These are phyloP conservation scores for Columba janthina DNA, from an alignment of 2,113 vertebrate genomes.

Conservation along the genomic window DNA sequence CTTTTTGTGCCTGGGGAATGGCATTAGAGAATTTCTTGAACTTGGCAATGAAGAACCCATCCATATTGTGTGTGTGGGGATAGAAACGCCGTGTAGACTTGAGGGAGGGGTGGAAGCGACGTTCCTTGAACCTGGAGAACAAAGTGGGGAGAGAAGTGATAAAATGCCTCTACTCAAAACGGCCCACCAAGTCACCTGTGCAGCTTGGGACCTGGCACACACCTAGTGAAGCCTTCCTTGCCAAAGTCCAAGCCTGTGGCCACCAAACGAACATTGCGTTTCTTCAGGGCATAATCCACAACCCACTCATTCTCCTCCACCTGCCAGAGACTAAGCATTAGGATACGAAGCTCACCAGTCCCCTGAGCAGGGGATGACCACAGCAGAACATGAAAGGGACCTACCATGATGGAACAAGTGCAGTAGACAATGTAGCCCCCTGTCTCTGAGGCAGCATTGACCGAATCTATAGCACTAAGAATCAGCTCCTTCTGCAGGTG, in stretches of 20 bases:
- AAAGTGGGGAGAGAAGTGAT: not conserved
- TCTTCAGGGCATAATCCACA: constrained; percentile 96
- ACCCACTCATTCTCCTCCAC: constrained; percentile 99
- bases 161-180: not conserved
- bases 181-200: not conserved
- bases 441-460: constrained; percentile 85
- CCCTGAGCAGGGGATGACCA: not conserved
- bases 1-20: constrained; percentile 76
- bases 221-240: constrained; percentile 95
- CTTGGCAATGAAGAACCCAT: constrained; percentile 97
- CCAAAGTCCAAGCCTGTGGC: constrained; percentile 94
- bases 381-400: not conserved
- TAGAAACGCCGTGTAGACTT: constrained; percentile 88
- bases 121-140: constrained; percentile 84
- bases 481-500: constrained; percentile 96
- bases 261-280: constrained; percentile 94
- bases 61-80: constrained; percentile 97
- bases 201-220: not conserved
- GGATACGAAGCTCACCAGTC: not conserved
- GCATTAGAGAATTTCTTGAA: constrained; percentile 94
- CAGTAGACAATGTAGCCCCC: constrained; percentile 96
- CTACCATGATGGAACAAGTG: constrained; percentile 93
- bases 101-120: constrained; percentile 91
- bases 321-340: constrained; percentile 63
- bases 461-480: constrained; percentile 91